Conservation (phyloP, 2,113 vertebrate genomes). For the Cyprinodon tularosa region DNA sequence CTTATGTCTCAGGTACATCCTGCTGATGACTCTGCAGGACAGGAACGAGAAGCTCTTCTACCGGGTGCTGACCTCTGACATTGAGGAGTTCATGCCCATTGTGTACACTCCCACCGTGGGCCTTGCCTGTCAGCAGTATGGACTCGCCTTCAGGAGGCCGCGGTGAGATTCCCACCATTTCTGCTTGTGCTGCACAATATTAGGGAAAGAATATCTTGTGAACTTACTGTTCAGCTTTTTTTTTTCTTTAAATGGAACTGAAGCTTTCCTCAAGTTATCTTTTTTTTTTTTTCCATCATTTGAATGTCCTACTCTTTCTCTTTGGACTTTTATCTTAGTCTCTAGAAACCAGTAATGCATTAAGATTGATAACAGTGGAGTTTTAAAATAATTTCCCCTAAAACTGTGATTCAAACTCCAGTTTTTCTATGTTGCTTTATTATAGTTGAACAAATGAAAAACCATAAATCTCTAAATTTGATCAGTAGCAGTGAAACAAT, state of each 20-base stretch:
- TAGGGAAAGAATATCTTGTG: background rate
- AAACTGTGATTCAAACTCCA: too few relatives aligned
- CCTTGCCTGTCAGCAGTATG: slow-evolving; percentile 96
- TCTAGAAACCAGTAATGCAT: too few relatives aligned
- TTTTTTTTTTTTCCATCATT: background rate
- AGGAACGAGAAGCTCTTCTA: slow-evolving; percentile 98
- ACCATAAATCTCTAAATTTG: too few relatives aligned
- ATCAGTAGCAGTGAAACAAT: too few relatives aligned
- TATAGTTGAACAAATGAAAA: too few relatives aligned
- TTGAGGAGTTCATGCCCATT: slow-evolving; percentile 97
- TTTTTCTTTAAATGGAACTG: too few relatives aligned
- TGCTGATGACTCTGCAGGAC: slow-evolving; percentile 97
- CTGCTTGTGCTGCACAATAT: background rate
- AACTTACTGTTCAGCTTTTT: background rate
- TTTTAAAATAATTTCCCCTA: too few relatives aligned
- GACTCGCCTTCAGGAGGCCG: slow-evolving; percentile 94
- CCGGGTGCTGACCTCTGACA: slow-evolving; percentile 91
- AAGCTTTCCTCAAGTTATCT: too few relatives aligned
- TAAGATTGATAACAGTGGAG: too few relatives aligned
- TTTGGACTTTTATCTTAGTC: too few relatives aligned
- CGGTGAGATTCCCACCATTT: slow-evolving; percentile 80
- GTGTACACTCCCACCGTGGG: slow-evolving; percentile 97
- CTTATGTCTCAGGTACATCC: slow-evolving; percentile 85
- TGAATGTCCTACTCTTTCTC: background rate
- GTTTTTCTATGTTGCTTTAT: too few relatives aligned